Evolutionary conservation across 1,140 invertebrate species (phyloP).

Genomic region (Drosophila cardini): DNA sequence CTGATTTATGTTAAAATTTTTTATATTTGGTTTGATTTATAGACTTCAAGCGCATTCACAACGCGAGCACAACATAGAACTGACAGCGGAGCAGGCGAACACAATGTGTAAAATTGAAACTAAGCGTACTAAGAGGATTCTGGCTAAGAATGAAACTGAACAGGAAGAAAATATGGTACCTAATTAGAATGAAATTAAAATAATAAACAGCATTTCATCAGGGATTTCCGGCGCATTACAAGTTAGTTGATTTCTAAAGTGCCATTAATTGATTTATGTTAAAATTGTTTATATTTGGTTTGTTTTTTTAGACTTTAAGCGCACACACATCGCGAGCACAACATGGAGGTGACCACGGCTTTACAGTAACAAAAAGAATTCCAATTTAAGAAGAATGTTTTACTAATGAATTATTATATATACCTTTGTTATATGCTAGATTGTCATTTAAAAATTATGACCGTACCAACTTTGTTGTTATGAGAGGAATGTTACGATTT

Average conservation of each 20-base stretch:
- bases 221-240: slow-evolving; percentile 60
- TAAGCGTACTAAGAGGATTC: slow-evolving; percentile 54
- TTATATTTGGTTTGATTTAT: slow-evolving; percentile 2
- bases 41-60: slow-evolving; percentile 60
- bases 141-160: slow-evolving; percentile 28
- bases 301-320: slow-evolving; percentile 53
- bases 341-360: slow-evolving; percentile 31
- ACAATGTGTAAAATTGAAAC: slow-evolving; percentile 67
- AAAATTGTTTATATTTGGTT: background rate
- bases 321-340: slow-evolving; percentile 59
- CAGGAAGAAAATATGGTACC: background rate
- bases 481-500: too few species aligned
- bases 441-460: too few species aligned
- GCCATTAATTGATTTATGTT: background rate
- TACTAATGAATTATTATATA: too few species aligned
- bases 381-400: too few species aligned
- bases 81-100: slow-evolving; percentile 51
- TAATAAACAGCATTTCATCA: too few species aligned
- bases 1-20: background rate
- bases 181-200: slow-evolving; percentile 17
- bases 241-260: slow-evolving; percentile 45
- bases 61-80: slow-evolving; percentile 47
- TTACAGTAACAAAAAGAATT: too few species aligned
- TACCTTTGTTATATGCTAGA: too few species aligned
- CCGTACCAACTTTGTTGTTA: too few species aligned